Evolutionary conservation across 2,113 vertebrate species (phyloP).

Genomic region (Nettapus auritus): DNA sequence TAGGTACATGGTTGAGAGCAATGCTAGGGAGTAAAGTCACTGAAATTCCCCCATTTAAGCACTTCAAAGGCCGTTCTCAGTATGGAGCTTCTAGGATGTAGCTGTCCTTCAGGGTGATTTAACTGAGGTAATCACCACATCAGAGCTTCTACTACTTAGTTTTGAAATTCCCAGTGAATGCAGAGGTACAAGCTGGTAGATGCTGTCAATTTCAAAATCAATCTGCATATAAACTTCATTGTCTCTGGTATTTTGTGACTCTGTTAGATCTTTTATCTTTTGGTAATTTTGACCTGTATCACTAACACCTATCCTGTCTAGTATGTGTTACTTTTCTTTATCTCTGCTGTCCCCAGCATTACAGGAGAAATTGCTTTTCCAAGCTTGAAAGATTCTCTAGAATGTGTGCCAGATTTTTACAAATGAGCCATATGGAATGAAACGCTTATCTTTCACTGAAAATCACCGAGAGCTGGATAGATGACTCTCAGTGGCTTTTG

Average conservation of each 20-base stretch:
- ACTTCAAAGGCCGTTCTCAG: neutral
- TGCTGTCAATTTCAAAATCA: neutral
- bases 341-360: neutral
- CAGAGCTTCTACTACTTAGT: neutral
- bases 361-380: neutral
- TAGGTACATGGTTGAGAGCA: neutral
- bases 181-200: neutral
- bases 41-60: neutral
- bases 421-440: neutral
- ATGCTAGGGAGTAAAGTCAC: neutral
- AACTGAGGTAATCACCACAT: neutral
- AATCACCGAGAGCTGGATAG: neutral
- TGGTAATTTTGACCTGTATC: neutral
- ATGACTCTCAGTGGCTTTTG: neutral
- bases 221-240: neutral
- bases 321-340: neutral
- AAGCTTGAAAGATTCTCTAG: neutral
- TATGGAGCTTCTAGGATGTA: neutral
- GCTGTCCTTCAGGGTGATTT: neutral
- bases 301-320: neutral
- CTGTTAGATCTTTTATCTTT: neutral
- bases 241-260: neutral
- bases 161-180: neutral
- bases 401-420: neutral
- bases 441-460: neutral